Evolutionary conservation across 2,797 vertebrate species (phyloP).

Genomic region (Melanotaenia maccullochi): DNA sequence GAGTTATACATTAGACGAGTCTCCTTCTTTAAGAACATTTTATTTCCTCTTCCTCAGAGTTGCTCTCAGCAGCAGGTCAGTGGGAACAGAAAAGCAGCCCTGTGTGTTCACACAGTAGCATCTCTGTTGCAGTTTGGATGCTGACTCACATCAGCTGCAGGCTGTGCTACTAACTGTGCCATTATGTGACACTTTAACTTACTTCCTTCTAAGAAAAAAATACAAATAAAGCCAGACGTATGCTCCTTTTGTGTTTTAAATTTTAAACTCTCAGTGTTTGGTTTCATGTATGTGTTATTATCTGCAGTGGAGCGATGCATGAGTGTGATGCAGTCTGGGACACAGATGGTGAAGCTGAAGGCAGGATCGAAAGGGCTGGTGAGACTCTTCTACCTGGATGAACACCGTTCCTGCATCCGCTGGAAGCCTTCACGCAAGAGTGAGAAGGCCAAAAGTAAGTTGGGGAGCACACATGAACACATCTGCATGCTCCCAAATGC

Average conservation of each 20-base stretch:
- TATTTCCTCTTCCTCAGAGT: conserved; percentile 30
- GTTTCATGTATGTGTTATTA: conserved; percentile 47
- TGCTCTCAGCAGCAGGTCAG: conserved; percentile 58
- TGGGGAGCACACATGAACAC: conserved; percentile 14
- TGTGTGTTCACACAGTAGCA: conserved; percentile 64
- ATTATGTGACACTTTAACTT: conserved; percentile 47
- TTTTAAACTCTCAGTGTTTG: conserved; percentile 22
- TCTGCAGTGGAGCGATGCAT: conserved; percentile 98
- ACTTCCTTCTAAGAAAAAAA: conserved; percentile 50
- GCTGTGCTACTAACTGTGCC: conserved; percentile 29
- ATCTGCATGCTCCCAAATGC: not conserved
- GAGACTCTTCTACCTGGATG: conserved; percentile 98
- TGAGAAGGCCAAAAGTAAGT: conserved; percentile 98
- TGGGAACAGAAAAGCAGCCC: conserved; percentile 57
- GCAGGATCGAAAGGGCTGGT: conserved; percentile 94
- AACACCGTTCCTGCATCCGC: conserved; percentile 95
- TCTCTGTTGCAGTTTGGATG: conserved; percentile 69
- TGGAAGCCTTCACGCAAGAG: conserved; percentile 98
- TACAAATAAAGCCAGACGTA: conserved; percentile 55
- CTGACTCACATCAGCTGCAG: conserved; percentile 42
- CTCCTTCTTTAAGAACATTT: conserved; percentile 25
- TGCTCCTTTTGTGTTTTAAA: conserved; percentile 55
- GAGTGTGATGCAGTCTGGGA: conserved; percentile 99
- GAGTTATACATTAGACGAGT: conserved; percentile 49
- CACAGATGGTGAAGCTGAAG: conserved; percentile 99